Conservation (phyloP, 2,888 invertebrate species). For the Synanthedon tipuliformis region DNA sequence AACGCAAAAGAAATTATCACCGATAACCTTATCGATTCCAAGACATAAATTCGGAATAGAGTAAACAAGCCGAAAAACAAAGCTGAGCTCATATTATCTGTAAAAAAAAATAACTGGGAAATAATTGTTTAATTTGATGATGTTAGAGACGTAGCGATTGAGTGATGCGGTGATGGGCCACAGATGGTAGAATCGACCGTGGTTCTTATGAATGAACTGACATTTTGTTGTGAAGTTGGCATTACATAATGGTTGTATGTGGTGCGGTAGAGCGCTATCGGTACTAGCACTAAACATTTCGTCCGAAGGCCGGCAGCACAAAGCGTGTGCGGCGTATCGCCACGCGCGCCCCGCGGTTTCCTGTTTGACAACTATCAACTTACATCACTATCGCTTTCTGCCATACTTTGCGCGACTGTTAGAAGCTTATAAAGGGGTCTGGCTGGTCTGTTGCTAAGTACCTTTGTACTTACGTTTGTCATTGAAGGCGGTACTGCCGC, state of each 20-base stretch:
- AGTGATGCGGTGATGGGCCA: constrained; percentile 27
- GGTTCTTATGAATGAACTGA: constrained; percentile 54
- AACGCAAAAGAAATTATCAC: constrained; percentile 54
- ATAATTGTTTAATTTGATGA: constrained; percentile 16
- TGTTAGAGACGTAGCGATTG: constrained; percentile 13
- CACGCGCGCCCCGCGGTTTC: constrained; percentile 64
- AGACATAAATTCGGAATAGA: constrained; percentile 11
- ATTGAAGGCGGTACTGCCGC: constrained; percentile 50
- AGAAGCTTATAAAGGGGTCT: constrained; percentile 62
- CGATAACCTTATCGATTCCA: constrained; percentile 36
- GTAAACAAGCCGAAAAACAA: constrained; percentile 24
- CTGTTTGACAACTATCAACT: constrained; percentile 69
- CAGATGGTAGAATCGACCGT: constrained; percentile 31
- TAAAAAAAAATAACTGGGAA: constrained; percentile 21
- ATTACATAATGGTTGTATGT: constrained; percentile 55
- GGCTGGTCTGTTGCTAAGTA: constrained; percentile 55
- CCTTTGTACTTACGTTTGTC: constrained; percentile 39
- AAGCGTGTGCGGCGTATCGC: constrained; percentile 53
- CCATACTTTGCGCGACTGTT: constrained; percentile 55
- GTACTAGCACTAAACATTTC: constrained; percentile 49
- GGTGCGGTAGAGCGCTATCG: constrained; percentile 19
- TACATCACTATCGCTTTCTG: constrained; percentile 69
- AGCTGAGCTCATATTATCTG: constrained; percentile 10
- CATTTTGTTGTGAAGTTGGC: constrained; percentile 42
- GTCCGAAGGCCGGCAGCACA: constrained; percentile 56